Evolutionary conservation across 1,140 invertebrate species (phyloP), one percentile per base, ranked within the genome.

Genomic region (Lepidurus couesii): DNA sequence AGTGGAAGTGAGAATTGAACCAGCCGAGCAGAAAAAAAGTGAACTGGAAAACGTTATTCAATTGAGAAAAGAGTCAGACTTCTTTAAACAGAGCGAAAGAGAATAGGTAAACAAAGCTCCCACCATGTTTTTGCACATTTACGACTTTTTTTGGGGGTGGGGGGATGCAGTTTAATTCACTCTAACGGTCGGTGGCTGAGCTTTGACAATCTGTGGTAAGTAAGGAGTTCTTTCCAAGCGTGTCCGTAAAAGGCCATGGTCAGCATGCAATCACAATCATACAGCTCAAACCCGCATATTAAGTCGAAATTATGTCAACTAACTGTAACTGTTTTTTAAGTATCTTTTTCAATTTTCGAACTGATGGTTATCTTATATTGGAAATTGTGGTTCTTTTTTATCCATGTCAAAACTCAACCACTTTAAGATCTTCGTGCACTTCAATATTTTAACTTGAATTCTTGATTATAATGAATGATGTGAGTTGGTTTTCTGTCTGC

Each of bases 11-110:
- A n/a, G 53, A 65, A 16, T 65, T 65, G 53, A 65, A 21, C 13
- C 53, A 65, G 53, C 53, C 8, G 53, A 65, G 53, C 53, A 65
- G 53, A 65, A 65, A 65, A 47, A 65, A 65, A 65, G 16, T 21
- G 16, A 65, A 65, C 53, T 65, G 53, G 53, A 65, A 65, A 65
- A 65, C 53, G 21, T 13, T 65, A 21, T 21, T n/a, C 6, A n/a
- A n/a, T 65, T 65, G 16, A 16, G 16, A 16, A 16, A 6, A 5
- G 10, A 11, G n/a, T 13, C 0, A 16, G 53, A 65, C 6, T 65
- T 65, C 10, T 10, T 10, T 65, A 65, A 13, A 16, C 8, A 65
- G 21, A 16, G 8, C 8, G 21, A 16, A 65, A 21, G 7, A 65
- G 53, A 65, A 7, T 65, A n/a, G 34, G 34, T 65, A 21, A 16